Evolutionary conservation across 2,113 vertebrate genomes (phyloP).

Genomic region (Toxotes chatareus): DNA sequence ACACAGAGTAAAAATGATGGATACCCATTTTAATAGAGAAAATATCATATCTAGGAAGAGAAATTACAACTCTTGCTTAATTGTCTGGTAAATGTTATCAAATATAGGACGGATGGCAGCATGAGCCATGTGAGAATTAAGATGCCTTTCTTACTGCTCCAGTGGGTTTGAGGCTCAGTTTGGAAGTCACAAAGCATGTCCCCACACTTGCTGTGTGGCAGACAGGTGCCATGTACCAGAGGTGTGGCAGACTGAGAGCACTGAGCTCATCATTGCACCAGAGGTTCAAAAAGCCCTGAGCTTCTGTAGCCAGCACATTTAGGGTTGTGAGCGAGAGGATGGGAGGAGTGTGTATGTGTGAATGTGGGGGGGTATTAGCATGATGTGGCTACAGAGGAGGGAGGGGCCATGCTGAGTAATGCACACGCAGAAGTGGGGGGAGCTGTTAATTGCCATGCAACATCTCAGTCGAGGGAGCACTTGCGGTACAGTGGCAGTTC

Average conservation of each 20-base stretch:
- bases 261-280: constrained; percentile 43
- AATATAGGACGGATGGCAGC: constrained; percentile 33
- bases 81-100: constrained; percentile 40
- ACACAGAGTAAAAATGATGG: constrained; percentile 39
- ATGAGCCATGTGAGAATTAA: constrained; percentile 3
- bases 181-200: constrained; percentile 40
- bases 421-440: constrained; percentile 26
- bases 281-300: constrained; percentile 31
- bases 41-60: constrained; percentile 37
- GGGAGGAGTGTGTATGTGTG: background rate
- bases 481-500: constrained; percentile 65
- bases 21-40: constrained; percentile 31
- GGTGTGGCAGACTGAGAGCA: constrained; percentile 30
- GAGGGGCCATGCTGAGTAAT: constrained; percentile 39
- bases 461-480: constrained; percentile 58
- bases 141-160: constrained; percentile 24
- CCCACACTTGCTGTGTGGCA: constrained; percentile 42
- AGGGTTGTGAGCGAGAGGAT: constrained; percentile 11
- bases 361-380: constrained; percentile 16
- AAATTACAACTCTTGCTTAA: constrained; percentile 58
- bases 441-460: constrained; percentile 70
- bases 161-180: constrained; percentile 28
- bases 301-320: constrained; percentile 33
- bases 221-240: constrained; percentile 45
- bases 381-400: constrained; percentile 34